Evolutionary conservation across 1,140 invertebrate species (phyloP).

Genomic region (Diorhabda sublineata): DNA sequence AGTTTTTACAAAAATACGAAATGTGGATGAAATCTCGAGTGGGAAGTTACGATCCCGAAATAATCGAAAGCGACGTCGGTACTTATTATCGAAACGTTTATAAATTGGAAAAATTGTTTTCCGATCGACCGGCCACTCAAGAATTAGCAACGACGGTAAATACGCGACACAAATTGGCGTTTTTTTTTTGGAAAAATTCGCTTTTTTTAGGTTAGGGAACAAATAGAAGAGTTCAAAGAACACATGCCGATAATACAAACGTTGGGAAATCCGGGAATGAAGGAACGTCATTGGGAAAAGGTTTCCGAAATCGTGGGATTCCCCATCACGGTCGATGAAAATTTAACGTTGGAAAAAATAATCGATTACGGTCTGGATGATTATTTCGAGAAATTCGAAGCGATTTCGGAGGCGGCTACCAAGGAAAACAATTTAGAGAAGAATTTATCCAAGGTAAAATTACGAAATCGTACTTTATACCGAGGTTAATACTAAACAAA

Average conservation of each 20-base stretch:
- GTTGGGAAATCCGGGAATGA: constrained; percentile 90
- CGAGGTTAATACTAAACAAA: too few species aligned
- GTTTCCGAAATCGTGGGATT: constrained; percentile 94
- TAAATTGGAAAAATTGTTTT: constrained; percentile 85
- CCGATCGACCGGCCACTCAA: constrained; percentile 61
- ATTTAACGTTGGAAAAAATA: constrained; percentile 82
- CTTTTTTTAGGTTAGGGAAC: constrained; percentile 48
- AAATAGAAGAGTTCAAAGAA: constrained; percentile 86
- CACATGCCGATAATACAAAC: constrained; percentile 88
- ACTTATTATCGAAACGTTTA: constrained; percentile 77
- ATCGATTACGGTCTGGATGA: constrained; percentile 90
- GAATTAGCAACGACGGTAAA: constrained; percentile 62
- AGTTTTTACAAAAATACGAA: constrained; percentile 80
- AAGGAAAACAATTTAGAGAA: constrained; percentile 94
- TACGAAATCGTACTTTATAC: too few species aligned
- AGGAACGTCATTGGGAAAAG: constrained; percentile 92
- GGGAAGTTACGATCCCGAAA: constrained; percentile 80
- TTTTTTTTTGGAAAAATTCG: neutral
- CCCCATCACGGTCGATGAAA: constrained; percentile 80
- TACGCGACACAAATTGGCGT: neutral
- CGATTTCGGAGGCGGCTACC: constrained; percentile 89
- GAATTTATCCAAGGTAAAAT: constrained; percentile 63
- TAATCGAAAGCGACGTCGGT: constrained; percentile 78
- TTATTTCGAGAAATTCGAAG: constrained; percentile 87
- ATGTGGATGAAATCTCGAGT: constrained; percentile 81